These are phyloP conservation scores for Lottia scabra DNA, from an alignment of 2,888 invertebrate species.

Conservation along the genomic window DNA sequence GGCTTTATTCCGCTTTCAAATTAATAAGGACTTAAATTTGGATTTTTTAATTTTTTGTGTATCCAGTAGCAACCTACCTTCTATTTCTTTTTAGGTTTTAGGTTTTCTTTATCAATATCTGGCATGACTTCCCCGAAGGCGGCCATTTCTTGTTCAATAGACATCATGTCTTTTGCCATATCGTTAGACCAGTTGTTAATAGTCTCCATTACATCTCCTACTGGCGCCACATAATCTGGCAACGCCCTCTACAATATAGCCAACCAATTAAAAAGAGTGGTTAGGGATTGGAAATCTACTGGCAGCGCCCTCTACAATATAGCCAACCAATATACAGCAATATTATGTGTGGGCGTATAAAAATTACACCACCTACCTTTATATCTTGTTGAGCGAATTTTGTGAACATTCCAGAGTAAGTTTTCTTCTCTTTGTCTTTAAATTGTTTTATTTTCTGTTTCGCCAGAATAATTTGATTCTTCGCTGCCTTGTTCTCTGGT, in stretches of 20 bases:
- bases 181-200: conserved; percentile 65
- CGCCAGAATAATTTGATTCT: conserved; percentile 80
- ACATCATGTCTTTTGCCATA: conserved; percentile 67
- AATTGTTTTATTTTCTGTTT: conserved; percentile 81
- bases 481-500: conserved; percentile 89
- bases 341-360: no score
- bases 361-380: conserved; percentile 38
- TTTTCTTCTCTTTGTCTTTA: conserved; percentile 83
- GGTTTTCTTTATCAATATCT: neutral
- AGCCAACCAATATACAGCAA: no score
- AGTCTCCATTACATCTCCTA: conserved; percentile 47
- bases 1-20: no score
- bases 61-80: neutral
- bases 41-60: no score
- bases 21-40: no score
- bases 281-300: neutral
- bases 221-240: neutral
- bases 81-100: neutral
- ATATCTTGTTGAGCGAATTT: conserved; percentile 76
- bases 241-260: neutral
- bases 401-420: conserved; percentile 95
- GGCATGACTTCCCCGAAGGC: conserved; percentile 62
- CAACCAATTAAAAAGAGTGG: no score
- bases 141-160: conserved; percentile 64
- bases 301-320: neutral